These are phyloP conservation scores for Erebia epiphron DNA, from an alignment of 2,888 invertebrate species.

Conservation along the genomic window DNA sequence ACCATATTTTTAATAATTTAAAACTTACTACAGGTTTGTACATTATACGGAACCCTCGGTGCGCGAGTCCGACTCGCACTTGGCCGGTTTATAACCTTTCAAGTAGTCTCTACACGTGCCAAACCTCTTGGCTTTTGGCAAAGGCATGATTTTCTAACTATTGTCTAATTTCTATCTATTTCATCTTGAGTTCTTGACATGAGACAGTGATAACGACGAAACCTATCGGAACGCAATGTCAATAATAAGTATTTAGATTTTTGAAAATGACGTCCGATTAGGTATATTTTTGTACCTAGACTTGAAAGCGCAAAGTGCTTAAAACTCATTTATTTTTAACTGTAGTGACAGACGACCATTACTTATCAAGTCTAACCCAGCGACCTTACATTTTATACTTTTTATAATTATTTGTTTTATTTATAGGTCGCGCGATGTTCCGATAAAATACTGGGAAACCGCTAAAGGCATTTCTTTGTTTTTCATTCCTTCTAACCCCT, in stretches of 20 bases:
- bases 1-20: no score
- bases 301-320: neutral
- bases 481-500: slow-evolving; percentile 26
- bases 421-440: slow-evolving; percentile 2
- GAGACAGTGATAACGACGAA: no score
- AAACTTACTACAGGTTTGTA: no score
- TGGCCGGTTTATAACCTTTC: no score
- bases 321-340: neutral
- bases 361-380: slow-evolving; percentile 12
- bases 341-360: neutral
- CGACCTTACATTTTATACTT: slow-evolving; percentile 20
- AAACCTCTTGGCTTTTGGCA: neutral
- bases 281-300: neutral
- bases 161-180: no score
- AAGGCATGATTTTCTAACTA: no score
- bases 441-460: slow-evolving; percentile 11
- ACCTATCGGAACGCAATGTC: no score
- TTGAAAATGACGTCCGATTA: neutral
- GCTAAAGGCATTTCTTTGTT: slow-evolving; percentile 3
- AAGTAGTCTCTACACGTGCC: neutral
- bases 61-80: no score
- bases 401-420: slow-evolving; percentile 13
- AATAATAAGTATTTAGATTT: neutral
- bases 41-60: no score
- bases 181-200: no score